Conservation (phyloP, 2,888 invertebrate genomes). For the Protodeltote pygarga region DNA sequence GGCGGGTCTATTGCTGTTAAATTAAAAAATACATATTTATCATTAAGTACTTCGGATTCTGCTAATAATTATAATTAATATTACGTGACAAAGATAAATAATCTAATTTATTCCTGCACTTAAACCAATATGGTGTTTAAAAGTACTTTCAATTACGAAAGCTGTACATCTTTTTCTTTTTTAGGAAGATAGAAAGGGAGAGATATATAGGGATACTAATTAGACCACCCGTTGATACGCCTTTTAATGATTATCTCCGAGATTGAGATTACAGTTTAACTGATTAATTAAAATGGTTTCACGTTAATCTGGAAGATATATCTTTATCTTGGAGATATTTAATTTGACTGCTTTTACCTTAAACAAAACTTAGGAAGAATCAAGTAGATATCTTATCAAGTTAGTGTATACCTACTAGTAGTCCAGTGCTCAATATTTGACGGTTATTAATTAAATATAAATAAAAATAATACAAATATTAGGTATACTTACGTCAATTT, state of each 20-base stretch:
- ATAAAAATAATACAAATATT: no score
- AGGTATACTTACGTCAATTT: no score
- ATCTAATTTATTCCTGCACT: slow-evolving; percentile 28
- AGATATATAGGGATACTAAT: slow-evolving; percentile 57
- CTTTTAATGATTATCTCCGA: slow-evolving; percentile 44
- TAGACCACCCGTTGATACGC: slow-evolving; percentile 67
- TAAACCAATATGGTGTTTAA: slow-evolving; percentile 51
- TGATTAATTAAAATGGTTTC: slow-evolving; percentile 40
- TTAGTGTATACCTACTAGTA: no score
- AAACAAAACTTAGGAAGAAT: no score
- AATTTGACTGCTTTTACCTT: background rate
- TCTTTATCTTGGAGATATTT: slow-evolving; percentile 17
- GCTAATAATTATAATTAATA: slow-evolving; percentile 12
- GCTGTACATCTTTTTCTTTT: slow-evolving; percentile 47
- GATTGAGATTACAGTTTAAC: slow-evolving; percentile 38
- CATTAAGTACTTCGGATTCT: no score
- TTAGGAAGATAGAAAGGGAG: slow-evolving; percentile 24
- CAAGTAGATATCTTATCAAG: no score
- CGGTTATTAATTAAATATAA: no score
- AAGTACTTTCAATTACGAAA: slow-evolving; percentile 61
- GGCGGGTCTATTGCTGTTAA: no score
- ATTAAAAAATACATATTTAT: no score
- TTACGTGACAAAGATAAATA: slow-evolving; percentile 20
- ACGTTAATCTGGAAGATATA: slow-evolving; percentile 34
- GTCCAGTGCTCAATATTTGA: no score